Evolutionary conservation across 2,888 invertebrate species (phyloP), one percentile per base, ranked within the genome.

Genomic region (Platynereis dumerilii): DNA sequence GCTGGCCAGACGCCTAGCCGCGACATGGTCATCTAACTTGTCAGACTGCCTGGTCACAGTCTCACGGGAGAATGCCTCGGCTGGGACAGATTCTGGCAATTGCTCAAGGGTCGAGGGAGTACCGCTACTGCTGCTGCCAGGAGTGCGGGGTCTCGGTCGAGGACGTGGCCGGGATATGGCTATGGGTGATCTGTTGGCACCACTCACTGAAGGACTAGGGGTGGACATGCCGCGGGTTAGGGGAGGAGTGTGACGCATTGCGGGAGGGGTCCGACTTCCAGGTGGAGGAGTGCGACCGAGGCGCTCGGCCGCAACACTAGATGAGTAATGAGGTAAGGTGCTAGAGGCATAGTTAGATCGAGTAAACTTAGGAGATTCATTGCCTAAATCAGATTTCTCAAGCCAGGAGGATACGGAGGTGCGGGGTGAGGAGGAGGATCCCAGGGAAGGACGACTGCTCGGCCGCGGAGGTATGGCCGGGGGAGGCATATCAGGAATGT

Each of bases 61-160:
- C 3, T 48, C 48, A n/a, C 48, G 48, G 7, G n/a, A 22, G 48
- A 48, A 48, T n/a, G n/a, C n/a, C 17, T 48, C 48, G n/a, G 20
- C 22, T n/a, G 48, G 48, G 17, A 7, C 22, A 5, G 48, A 20
- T 48, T 48, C 48, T 20, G 48, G 48, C 48, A 48, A n/a, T n/a
- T 48, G n/a, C 7, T 22, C 22, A 12, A 48, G 61, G 22, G 54
- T 42, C 15, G 54, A 52, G 42, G 54, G 52, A 39, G 61, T 53
- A 17, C 54, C 39, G 1, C 20, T 28, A 28, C 54, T 48, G 54
- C 29, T 26, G 2, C 61, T 52, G 1, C 61, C 61, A 5, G 61
- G 61, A 12, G 61, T 61, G 24, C 61, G 54, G 5, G 61, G 61
- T 15, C 61, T 7, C 10, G 61, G 61, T 5, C 61, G 34, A 20